A percentile compares a stretch with the other conserved stretches of the same genome.
Conservation (phyloP, 1,140 invertebrate species). For the Nasonia longicornis region DNA sequence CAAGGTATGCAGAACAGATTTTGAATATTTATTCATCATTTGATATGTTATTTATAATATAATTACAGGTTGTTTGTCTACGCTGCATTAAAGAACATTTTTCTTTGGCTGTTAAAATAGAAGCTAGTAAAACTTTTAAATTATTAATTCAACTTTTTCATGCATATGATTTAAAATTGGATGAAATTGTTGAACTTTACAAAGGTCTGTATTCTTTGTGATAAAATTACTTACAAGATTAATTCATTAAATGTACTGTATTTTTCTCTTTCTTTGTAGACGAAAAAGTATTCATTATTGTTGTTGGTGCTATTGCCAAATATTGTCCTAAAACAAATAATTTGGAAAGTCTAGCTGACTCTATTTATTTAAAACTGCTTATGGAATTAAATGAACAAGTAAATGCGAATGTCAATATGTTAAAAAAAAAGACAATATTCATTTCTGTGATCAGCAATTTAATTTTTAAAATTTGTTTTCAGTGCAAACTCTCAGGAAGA, state of each 20-base stretch:
- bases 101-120: slow-evolving; percentile 8
- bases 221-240: not conserved
- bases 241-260: not conserved
- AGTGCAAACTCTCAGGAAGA: slow-evolving; percentile 35
- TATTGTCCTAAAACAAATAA: slow-evolving; percentile 35
- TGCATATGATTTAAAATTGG: slow-evolving; percentile 16
- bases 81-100: not conserved
- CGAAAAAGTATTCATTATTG: slow-evolving; percentile 21
- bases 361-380: slow-evolving; percentile 44
- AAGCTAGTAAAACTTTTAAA: slow-evolving; percentile 15
- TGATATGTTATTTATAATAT: slow-evolving; percentile 15
- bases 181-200: slow-evolving; percentile 21
- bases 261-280: slow-evolving; percentile 29
- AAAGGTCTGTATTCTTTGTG: slow-evolving; percentile 17
- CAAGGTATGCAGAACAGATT: slow-evolving; percentile 48
- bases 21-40: slow-evolving; percentile 14
- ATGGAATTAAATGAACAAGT: slow-evolving; percentile 49
- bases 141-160: slow-evolving; percentile 26
- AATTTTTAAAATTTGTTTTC: not conserved
- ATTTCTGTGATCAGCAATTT: not conserved
- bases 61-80: slow-evolving; percentile 36
- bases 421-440: not conserved
- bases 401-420: not conserved
- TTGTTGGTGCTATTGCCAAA: slow-evolving; percentile 44
- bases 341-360: not conserved